Evolutionary conservation across 53 echinoderm and acorn worm genomes (phyloP), one percentile per base, ranked within the genome.

Genomic region (Pentamera pediparva): DNA sequence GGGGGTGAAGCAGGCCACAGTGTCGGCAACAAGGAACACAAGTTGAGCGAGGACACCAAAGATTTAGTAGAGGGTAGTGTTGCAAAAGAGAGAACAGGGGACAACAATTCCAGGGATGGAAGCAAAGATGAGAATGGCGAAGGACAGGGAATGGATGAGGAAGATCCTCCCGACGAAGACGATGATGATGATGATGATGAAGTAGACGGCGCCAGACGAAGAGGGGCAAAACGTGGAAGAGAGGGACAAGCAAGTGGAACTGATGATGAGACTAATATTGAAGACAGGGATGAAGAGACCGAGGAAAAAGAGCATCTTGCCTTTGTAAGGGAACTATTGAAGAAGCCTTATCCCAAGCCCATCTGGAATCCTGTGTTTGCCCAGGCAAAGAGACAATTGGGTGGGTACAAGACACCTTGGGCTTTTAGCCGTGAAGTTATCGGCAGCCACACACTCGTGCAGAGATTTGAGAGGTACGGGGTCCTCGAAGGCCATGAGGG

Each of bases 401-500:
- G 96, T 26, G 39, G 29, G 22, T 76, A 37, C 37, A 78, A 76
- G 63, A 35, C 65, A 26, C 22, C 53, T 28, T 28, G 35, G 72
- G 70, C 78, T 22, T 96, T 83, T 70, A 79, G 82, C 37, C 34
- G 61, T 22, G 61, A 78, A 28, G 82, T 86, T 22, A 82, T 87
- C 49, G 91, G 85, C 11, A 96, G 85, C 61, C 81, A 77, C 24
- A 75, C 78, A 39, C 37, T 91, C 20, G 90, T 88, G 17, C 71
- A 88, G 28, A 81, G 91, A 60, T 82, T 96, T 77, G 76, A 91
- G 69, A 81, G 63, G 41, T 90, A 91, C 65, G 63, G 82, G 54
- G 85, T 82, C 52, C 78, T 96, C 24, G 81, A 91, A 38, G 73
- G 82, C 39, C 91, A 96, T 34, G 82, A 91, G 13, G 96, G 96